Percentiles rank a stretch among this genome's conserved stretches.
These are phyloP conservation scores for Lycaon pictus DNA, from an alignment of 2,113 vertebrate genomes.

Conservation along the genomic window DNA sequence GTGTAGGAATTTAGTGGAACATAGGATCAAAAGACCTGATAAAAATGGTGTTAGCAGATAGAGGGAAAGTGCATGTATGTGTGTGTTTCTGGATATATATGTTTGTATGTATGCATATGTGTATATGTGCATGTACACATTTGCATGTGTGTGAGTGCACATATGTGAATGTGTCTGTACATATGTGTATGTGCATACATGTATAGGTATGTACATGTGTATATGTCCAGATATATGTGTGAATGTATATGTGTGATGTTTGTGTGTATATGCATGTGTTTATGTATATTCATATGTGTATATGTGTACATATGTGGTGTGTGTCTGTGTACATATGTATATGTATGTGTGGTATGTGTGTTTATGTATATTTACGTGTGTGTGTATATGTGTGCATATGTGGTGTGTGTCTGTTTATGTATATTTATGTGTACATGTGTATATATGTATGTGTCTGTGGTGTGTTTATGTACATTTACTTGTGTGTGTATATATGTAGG, in stretches of 20 bases:
- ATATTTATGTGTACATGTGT: not conserved
- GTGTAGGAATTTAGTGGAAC: not conserved
- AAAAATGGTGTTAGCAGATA: not conserved
- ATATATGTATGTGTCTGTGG: too few species aligned
- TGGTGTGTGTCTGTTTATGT: not conserved
- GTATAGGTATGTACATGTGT: not conserved
- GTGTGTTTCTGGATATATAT: not conserved
- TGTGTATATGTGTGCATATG: rapidly evolving
- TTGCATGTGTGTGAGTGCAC: too few species aligned
- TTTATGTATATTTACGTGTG: not conserved
- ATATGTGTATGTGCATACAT: not conserved
- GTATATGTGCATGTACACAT: not conserved
- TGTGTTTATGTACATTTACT: not conserved
- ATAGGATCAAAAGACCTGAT: not conserved
- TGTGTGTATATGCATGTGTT: not conserved
- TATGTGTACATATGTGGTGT: not conserved
- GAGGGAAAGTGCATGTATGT: not conserved
- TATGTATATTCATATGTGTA: not conserved
- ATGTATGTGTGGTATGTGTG: not conserved
- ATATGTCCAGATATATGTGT: not conserved
- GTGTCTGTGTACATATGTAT: not conserved
- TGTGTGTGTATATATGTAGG: too few species aligned
- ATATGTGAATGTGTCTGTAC: not conserved
- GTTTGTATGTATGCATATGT: not conserved
- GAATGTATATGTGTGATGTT: too few species aligned